These are phyloP conservation scores for Bombus huntii DNA, from an alignment of 1,140 invertebrate species.

Conservation along the genomic window DNA sequence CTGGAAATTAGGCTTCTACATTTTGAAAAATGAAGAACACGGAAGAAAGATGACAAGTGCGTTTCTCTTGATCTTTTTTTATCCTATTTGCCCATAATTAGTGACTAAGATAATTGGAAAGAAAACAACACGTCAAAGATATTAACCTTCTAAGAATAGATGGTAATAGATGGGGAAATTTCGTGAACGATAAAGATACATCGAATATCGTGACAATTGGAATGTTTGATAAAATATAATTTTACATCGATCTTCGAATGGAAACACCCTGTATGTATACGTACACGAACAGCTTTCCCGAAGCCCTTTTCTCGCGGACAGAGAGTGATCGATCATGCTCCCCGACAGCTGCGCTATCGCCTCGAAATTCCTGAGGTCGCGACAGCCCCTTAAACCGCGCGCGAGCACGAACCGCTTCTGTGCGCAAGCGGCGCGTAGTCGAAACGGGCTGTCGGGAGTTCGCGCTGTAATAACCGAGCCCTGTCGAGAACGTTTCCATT, in stretches of 20 bases:
- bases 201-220: too few relatives aligned
- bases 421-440: constrained; percentile 31
- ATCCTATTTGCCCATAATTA: too few relatives aligned
- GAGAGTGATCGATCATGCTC: constrained; percentile 53
- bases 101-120: too few relatives aligned
- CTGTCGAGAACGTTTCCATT: constrained; percentile 61
- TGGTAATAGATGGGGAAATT: too few relatives aligned
- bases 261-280: too few relatives aligned
- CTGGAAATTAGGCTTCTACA: too few relatives aligned
- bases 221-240: neutral
- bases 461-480: constrained; percentile 60
- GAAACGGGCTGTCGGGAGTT: constrained; percentile 55
- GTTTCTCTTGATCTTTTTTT: too few relatives aligned
- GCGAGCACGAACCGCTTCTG: constrained; percentile 43
- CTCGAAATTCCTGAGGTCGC: constrained; percentile 23
- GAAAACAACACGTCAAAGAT: too few relatives aligned
- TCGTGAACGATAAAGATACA: too few relatives aligned
- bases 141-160: too few relatives aligned
- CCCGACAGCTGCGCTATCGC: constrained; percentile 26
- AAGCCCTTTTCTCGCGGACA: neutral
- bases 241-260: neutral
- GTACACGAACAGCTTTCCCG: neutral
- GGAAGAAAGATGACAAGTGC: too few relatives aligned
- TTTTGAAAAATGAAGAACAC: too few relatives aligned
- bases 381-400: constrained; percentile 27